Conservation (phyloP, 2,888 invertebrate species). For the Hypsopygia costalis region DNA sequence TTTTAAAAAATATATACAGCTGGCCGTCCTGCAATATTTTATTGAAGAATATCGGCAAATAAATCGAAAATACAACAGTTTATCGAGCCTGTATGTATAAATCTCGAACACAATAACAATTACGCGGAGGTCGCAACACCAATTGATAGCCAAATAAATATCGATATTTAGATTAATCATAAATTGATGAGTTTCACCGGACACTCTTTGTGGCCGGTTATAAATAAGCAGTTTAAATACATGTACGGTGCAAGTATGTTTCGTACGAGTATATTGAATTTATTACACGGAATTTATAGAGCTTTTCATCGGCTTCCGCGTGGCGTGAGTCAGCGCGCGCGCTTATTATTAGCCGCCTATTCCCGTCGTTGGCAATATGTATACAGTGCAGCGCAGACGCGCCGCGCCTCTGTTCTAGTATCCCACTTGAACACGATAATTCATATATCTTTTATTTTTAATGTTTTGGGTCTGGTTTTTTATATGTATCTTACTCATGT, state of each 20-base stretch:
- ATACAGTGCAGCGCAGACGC: constrained; percentile 6
- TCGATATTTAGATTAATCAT: constrained; percentile 24
- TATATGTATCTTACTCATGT: neutral
- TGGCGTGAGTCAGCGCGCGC: constrained; percentile 50
- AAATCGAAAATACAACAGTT: constrained; percentile 6
- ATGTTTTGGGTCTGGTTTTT: constrained; percentile 1
- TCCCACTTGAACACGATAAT: constrained; percentile 5
- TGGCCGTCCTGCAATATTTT: neutral
- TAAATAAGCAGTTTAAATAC: constrained; percentile 23
- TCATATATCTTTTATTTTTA: constrained; percentile 2
- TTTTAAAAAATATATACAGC: neutral
- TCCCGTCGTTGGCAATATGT: constrained; percentile 29
- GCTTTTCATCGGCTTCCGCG: constrained; percentile 59
- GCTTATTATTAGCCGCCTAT: constrained; percentile 61
- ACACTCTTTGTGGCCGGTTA: constrained; percentile 16
- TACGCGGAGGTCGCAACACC: constrained; percentile 17
- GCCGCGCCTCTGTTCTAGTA: constrained; percentile 5
- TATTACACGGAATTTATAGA: constrained; percentile 57
- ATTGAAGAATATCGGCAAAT: constrained; percentile 1
- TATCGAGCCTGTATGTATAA: constrained; percentile 1
- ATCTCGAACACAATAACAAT: constrained; percentile 19
- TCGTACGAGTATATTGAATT: constrained; percentile 37
- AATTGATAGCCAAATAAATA: constrained; percentile 19
- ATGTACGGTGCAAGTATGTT: constrained; percentile 16
- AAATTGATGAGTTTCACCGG: constrained; percentile 10